These are phyloP conservation scores for Lydus trimaculatus DNA, from an alignment of 2,888 invertebrate genomes.

Conservation along the genomic window DNA sequence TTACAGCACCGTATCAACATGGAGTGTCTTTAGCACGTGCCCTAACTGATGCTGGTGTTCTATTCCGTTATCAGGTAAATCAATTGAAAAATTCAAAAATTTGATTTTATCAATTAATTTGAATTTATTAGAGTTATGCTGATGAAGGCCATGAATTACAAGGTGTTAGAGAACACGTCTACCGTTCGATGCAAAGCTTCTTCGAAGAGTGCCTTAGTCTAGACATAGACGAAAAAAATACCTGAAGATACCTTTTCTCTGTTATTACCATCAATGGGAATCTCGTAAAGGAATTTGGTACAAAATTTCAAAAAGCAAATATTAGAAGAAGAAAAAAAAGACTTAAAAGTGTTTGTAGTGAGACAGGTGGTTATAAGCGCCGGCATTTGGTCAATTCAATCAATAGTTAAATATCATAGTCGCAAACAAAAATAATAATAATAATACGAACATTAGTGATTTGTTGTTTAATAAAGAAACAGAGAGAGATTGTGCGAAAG, in stretches of 20 bases:
- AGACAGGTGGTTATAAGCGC: constrained; percentile 7
- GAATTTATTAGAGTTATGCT: constrained; percentile 81
- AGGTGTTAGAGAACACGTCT: constrained; percentile 89
- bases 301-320: background rate
- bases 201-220: constrained; percentile 89
- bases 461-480: constrained; percentile 27
- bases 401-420: constrained; percentile 36
- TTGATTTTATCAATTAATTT: background rate
- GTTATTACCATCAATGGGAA: constrained; percentile 40
- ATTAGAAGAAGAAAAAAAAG: background rate
- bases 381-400: constrained; percentile 30
- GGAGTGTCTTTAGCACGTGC: constrained; percentile 89
- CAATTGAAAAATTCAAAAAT: background rate
- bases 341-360: constrained; percentile 3
- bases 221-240: constrained; percentile 72
- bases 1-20: constrained; percentile 93
- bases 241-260: constrained; percentile 47
- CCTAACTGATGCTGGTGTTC: constrained; percentile 84
- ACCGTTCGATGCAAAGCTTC: constrained; percentile 93
- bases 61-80: constrained; percentile 89
- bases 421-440: background rate
- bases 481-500: constrained; percentile 9
- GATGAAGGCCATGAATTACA: constrained; percentile 86
- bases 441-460: constrained; percentile 29
- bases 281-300: constrained; percentile 33